These are phyloP conservation scores for Aramus guarauna DNA, from an alignment of 2,113 vertebrate species.

Conservation along the genomic window DNA sequence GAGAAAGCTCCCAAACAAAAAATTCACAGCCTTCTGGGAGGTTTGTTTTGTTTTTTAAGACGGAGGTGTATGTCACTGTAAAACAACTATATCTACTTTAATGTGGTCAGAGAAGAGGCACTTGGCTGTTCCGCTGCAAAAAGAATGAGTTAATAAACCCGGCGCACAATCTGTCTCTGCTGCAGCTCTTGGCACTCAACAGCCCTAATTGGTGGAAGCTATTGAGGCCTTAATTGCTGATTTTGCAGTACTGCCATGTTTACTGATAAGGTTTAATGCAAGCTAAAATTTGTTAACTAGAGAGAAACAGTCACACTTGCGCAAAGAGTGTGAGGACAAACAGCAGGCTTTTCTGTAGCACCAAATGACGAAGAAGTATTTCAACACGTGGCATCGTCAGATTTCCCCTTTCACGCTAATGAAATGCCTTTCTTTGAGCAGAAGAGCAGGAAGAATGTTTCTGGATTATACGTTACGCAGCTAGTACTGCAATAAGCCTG, in stretches of 20 bases:
- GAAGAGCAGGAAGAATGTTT: slow-evolving; percentile 60
- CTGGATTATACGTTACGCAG: not conserved
- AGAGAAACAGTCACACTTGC: slow-evolving; percentile 11
- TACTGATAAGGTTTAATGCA: slow-evolving; percentile 58
- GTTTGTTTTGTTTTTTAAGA: not conserved
- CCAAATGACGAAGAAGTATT: not conserved
- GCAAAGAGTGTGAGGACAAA: not conserved
- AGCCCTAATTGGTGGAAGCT: slow-evolving; percentile 50
- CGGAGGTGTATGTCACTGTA: not conserved
- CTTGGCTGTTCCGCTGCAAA: slow-evolving; percentile 19
- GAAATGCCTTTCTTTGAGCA: slow-evolving; percentile 59
- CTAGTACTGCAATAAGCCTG: slow-evolving; percentile 67
- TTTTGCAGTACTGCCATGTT: slow-evolving; percentile 54
- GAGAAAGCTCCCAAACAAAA: not conserved
- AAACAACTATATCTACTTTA: slow-evolving; percentile 38
- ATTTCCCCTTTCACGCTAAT: slow-evolving; percentile 60
- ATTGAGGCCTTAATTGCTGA: slow-evolving; percentile 58
- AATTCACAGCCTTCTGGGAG: not conserved
- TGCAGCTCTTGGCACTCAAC: slow-evolving; percentile 25
- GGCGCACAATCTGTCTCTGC: not conserved
- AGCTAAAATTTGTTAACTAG: slow-evolving; percentile 46
- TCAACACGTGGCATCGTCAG: slow-evolving; percentile 41
- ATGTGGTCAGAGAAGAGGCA: slow-evolving; percentile 17
- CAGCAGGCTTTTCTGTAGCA: not conserved
- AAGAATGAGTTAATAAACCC: slow-evolving; percentile 52